Evolutionary conservation across 2,113 vertebrate species (phyloP).

Genomic region (Pyxicephalus adspersus): DNA sequence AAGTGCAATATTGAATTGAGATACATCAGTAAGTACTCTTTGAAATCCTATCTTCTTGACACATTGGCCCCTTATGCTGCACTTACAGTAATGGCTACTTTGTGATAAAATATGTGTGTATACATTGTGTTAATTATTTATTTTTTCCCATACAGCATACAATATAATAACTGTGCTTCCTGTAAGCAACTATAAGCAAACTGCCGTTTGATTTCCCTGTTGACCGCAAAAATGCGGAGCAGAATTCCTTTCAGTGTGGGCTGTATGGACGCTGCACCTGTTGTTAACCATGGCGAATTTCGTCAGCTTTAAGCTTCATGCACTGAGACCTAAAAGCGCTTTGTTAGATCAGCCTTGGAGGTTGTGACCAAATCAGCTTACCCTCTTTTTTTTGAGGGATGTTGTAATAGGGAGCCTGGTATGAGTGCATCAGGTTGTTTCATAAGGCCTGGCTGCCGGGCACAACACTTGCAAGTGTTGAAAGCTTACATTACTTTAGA

Average conservation of each 20-base stretch:
- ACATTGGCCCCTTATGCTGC: constrained; percentile 30
- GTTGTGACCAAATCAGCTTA: background rate
- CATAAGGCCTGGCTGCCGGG: constrained; percentile 29
- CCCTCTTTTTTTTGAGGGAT: constrained; percentile 1
- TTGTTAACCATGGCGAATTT: constrained; percentile 16
- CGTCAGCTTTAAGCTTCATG: constrained; percentile 3
- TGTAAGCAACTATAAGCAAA: constrained; percentile 45
- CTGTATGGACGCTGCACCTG: constrained; percentile 24
- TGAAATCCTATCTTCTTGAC: constrained; percentile 27
- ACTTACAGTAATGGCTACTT: constrained; percentile 32
- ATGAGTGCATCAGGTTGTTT: background rate
- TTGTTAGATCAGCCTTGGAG: background rate
- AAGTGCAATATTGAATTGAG: constrained; percentile 13
- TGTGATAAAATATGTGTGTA: constrained; percentile 39
- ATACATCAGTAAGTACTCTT: constrained; percentile 11
- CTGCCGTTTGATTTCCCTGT: background rate
- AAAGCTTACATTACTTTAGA: constrained; percentile 63
- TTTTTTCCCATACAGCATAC: constrained; percentile 29
- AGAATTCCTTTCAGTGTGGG: constrained; percentile 6
- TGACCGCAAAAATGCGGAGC: background rate
- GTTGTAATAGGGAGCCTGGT: background rate
- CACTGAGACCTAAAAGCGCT: background rate
- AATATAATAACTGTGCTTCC: constrained; percentile 30
- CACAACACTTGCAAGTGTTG: constrained; percentile 58
- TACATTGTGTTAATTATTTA: constrained; percentile 45